These are phyloP conservation scores for Drosophila gaucha DNA, from an alignment of 2,888 invertebrate species.

Conservation along the genomic window DNA sequence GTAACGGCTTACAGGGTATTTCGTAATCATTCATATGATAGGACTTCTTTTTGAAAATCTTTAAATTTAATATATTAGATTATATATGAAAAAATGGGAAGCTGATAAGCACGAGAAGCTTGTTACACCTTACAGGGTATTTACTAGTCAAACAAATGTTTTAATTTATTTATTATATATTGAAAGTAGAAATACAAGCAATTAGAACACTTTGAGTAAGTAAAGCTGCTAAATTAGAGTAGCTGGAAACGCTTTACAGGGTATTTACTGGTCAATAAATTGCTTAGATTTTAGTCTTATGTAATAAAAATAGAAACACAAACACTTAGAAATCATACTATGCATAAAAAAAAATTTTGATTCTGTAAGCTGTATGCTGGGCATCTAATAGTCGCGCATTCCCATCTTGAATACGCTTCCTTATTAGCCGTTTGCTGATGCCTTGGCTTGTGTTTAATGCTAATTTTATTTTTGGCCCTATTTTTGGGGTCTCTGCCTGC, in stretches of 20 bases:
- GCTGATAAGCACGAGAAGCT: too few species aligned
- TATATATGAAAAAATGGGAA: too few species aligned
- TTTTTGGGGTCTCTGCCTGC: slow-evolving; percentile 15
- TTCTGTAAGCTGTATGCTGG: neutral
- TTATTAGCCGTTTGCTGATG: slow-evolving; percentile 4
- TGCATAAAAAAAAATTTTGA: too few species aligned
- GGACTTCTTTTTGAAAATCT: too few species aligned
- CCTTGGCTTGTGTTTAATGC: slow-evolving; percentile 51
- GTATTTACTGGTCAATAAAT: neutral
- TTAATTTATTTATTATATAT: too few species aligned
- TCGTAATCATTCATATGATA: too few species aligned
- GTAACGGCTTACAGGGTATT: too few species aligned
- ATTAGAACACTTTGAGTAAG: too few species aligned
- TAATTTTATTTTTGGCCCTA: slow-evolving; percentile 48
- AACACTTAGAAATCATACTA: neutral
- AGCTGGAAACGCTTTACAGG: neutral
- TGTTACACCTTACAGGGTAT: neutral
- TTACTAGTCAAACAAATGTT: neutral
- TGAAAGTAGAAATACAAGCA: too few species aligned
- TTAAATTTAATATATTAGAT: too few species aligned
- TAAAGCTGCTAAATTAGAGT: too few species aligned
- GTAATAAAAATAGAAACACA: neutral
- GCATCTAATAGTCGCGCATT: neutral
- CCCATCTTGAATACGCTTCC: neutral
- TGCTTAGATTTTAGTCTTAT: too few species aligned